A percentile compares a stretch with the other conserved stretches of the same genome.
These are phyloP conservation scores for Anolis carolinensis DNA, from an alignment of 2,113 vertebrate species.

Conservation along the genomic window DNA sequence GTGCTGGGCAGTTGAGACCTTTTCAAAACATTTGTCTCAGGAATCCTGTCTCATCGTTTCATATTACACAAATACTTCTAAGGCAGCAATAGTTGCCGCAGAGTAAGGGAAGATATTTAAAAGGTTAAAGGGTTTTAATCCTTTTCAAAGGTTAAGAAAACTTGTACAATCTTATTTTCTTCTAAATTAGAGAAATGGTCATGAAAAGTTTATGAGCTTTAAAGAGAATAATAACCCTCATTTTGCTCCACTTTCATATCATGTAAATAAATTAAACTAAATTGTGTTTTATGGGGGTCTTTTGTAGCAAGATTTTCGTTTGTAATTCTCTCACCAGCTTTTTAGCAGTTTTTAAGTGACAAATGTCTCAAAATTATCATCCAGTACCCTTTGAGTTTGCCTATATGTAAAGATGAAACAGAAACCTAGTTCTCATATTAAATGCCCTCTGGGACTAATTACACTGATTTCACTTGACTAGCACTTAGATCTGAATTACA, in stretches of 20 bases:
- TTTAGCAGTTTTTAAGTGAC: slow-evolving; percentile 48
- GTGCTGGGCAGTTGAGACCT: neutral
- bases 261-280: slow-evolving; percentile 52
- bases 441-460: slow-evolving; percentile 80
- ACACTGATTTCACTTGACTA: slow-evolving; percentile 77
- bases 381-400: slow-evolving; percentile 64
- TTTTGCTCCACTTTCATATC: slow-evolving; percentile 45
- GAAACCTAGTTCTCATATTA: slow-evolving; percentile 70
- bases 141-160: slow-evolving; percentile 56
- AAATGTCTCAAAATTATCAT: slow-evolving; percentile 56
- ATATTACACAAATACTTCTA: neutral
- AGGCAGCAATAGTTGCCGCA: neutral
- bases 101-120: slow-evolving; percentile 14
- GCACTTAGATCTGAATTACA: slow-evolving; percentile 79
- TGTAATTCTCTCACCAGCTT: slow-evolving; percentile 50
- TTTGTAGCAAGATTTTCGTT: slow-evolving; percentile 51
- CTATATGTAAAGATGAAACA: slow-evolving; percentile 73
- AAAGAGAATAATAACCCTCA: slow-evolving; percentile 52
- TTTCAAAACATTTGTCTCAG: neutral
- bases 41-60: neutral
- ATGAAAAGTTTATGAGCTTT: slow-evolving; percentile 63
- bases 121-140: slow-evolving; percentile 34
- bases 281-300: slow-evolving; percentile 37
- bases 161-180: slow-evolving; percentile 51
- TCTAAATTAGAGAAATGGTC: slow-evolving; percentile 51